Conservation (phyloP, 2,113 vertebrate genomes). For the Artemisiospiza belli region DNA sequence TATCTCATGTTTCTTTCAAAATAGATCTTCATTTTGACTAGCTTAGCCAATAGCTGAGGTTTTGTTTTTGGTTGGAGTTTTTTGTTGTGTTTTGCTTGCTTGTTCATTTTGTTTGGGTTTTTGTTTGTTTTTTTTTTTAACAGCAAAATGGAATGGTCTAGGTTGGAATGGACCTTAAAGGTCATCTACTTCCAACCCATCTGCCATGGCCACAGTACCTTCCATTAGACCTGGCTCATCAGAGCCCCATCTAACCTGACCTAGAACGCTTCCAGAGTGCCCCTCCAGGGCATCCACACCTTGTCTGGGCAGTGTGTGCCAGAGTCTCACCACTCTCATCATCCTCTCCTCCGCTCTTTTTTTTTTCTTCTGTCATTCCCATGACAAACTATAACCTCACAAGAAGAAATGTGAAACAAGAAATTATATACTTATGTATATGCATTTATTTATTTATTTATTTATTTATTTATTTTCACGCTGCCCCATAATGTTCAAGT, state of each 20-base stretch:
- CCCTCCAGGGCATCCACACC: neutral
- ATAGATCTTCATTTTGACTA: neutral
- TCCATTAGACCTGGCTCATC: neutral
- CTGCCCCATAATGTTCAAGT: neutral
- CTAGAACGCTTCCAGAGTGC: neutral
- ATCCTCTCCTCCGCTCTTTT: accelerated
- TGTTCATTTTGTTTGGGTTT: neutral
- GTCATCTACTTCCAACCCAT: neutral
- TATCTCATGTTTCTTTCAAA: neutral
- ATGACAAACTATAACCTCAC: neutral
- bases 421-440: neutral
- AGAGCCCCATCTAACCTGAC: neutral
- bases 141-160: too few species aligned
- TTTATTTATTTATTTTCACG: neutral
- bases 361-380: neutral
- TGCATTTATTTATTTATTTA: neutral
- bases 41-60: accelerated
- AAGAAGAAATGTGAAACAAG: neutral
- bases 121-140: neutral
- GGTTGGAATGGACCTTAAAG: accelerated
- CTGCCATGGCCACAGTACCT: neutral
- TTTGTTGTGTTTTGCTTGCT: neutral
- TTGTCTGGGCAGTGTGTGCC: neutral
- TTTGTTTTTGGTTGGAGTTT: neutral
- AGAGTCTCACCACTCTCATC: neutral